Evolutionary conservation across 2,888 invertebrate genomes (phyloP).

Genomic region (Chymomyza procnemis): DNA sequence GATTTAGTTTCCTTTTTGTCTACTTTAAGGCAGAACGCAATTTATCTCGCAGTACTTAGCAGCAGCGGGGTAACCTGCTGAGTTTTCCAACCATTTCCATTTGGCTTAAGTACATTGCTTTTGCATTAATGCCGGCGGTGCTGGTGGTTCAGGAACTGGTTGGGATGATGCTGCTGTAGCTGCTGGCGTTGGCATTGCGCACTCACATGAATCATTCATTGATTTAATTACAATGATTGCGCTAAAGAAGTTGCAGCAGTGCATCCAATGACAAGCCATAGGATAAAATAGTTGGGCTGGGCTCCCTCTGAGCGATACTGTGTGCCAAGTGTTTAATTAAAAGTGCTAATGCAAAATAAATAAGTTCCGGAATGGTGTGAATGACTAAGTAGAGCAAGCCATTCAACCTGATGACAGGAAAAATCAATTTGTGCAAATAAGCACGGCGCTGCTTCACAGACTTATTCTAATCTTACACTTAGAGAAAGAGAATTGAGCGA

Average conservation of each 20-base stretch:
- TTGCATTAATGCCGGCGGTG: constrained; percentile 65
- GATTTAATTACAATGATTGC: constrained; percentile 73
- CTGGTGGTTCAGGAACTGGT: constrained; percentile 8
- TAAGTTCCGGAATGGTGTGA: constrained; percentile 37
- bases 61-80: constrained; percentile 37
- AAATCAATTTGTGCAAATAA: constrained; percentile 70
- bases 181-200: constrained; percentile 28
- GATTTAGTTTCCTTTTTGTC: constrained; percentile 40
- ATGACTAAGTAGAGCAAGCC: not conserved
- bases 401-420: constrained; percentile 45
- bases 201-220: constrained; percentile 73
- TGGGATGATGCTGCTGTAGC: constrained; percentile 4
- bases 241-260: constrained; percentile 14
- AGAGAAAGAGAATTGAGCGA: not conserved
- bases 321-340: constrained; percentile 61
- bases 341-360: constrained; percentile 73
- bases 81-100: constrained; percentile 46
- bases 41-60: constrained; percentile 36
- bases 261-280: not conserved
- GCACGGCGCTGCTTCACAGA: constrained; percentile 28
- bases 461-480: not conserved
- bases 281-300: constrained; percentile 12
- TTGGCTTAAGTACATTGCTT: constrained; percentile 70
- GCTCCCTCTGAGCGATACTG: constrained; percentile 31
- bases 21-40: not conserved